phyloP scores from a whole-genome alignment of 2,113 vertebrate species.

The Dendropsophus ebraccatus region DNA sequence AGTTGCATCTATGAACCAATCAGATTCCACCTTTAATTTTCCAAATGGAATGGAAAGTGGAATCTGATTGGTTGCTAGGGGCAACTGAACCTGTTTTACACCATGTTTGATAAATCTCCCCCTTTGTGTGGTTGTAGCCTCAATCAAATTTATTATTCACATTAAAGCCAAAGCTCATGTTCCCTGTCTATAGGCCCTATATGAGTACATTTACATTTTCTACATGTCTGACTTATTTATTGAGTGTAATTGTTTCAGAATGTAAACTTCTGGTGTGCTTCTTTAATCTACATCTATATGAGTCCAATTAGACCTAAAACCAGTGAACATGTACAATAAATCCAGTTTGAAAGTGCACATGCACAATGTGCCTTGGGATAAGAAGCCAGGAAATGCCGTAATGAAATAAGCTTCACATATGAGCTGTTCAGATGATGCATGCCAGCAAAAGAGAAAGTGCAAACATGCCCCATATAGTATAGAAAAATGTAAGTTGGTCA shows the following conservation, averaged over 20 bases:
- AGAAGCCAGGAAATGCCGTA: slow-evolving; percentile 64
- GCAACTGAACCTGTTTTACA: too few relatives aligned
- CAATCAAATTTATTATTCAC: too few relatives aligned
- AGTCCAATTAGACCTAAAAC: slow-evolving; percentile 66
- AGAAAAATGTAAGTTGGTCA: slow-evolving; percentile 46
- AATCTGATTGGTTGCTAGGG: too few relatives aligned
- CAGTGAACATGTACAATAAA: slow-evolving; percentile 68
- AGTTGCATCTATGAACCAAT: too few relatives aligned
- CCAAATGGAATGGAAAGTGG: too few relatives aligned
- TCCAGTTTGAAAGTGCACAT: slow-evolving; percentile 70
- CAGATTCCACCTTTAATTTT: too few relatives aligned
- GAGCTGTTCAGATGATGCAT: slow-evolving; percentile 59
- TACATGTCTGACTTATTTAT: slow-evolving; percentile 2
- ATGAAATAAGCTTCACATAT: slow-evolving; percentile 61
- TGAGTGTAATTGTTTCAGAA: slow-evolving; percentile 61
- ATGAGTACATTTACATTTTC: slow-evolving; percentile 7
- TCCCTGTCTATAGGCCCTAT: not conserved
- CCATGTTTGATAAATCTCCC: too few relatives aligned
- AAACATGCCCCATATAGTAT: not conserved
- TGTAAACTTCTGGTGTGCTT: slow-evolving; percentile 64
- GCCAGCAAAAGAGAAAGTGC: slow-evolving; percentile 58
- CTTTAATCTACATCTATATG: slow-evolving; percentile 58
- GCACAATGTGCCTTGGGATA: slow-evolving; percentile 68
- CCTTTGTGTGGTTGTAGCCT: too few relatives aligned
- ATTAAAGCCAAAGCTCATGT: not conserved